phyloP scores from a whole-genome alignment of 2,113 vertebrate species.

The Pangasianodon gigas region DNA sequence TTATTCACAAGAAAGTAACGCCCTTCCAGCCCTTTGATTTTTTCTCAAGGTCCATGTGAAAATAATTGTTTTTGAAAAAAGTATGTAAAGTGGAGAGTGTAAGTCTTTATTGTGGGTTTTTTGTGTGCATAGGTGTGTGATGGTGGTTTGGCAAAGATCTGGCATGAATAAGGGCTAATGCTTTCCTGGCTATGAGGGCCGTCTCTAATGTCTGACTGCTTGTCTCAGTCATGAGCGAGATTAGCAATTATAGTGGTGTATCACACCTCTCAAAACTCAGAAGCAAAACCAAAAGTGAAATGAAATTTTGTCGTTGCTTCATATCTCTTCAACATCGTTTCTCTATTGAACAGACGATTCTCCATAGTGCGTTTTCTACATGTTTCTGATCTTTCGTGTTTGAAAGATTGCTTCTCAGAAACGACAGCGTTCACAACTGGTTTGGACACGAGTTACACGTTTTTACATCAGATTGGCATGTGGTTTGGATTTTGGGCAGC shows the following conservation, averaged over 20 bases:
- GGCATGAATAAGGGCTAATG: slow-evolving; percentile 26
- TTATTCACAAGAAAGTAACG: not conserved
- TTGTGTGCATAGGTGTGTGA: slow-evolving; percentile 7
- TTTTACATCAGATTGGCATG: slow-evolving; percentile 42
- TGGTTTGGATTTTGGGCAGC: slow-evolving; percentile 47
- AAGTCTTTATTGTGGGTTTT: slow-evolving; percentile 4
- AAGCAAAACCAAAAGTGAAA: slow-evolving; percentile 19
- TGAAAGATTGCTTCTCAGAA: slow-evolving; percentile 13
- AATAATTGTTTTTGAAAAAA: slow-evolving; percentile 5
- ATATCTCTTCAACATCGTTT: not conserved
- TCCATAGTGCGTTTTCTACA: slow-evolving; percentile 5
- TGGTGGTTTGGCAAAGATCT: slow-evolving; percentile 39
- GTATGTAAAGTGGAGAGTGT: not conserved
- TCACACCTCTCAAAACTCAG: slow-evolving; percentile 30
- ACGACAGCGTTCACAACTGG: slow-evolving; percentile 36
- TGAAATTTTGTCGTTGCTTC: not conserved
- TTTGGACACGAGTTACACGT: slow-evolving; percentile 38
- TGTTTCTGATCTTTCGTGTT: not conserved
- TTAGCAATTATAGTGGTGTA: slow-evolving; percentile 21
- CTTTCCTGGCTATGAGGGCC: slow-evolving; percentile 37
- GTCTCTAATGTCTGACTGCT: slow-evolving; percentile 34
- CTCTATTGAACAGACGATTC: slow-evolving; percentile 8
- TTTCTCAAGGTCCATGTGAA: slow-evolving; percentile 27
- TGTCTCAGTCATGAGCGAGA: slow-evolving; percentile 29
- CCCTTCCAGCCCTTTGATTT: not conserved